Base-by-base conservation (phyloP, 2,113 vertebrate genomes). In the Ploceus nigricollis region DNA sequence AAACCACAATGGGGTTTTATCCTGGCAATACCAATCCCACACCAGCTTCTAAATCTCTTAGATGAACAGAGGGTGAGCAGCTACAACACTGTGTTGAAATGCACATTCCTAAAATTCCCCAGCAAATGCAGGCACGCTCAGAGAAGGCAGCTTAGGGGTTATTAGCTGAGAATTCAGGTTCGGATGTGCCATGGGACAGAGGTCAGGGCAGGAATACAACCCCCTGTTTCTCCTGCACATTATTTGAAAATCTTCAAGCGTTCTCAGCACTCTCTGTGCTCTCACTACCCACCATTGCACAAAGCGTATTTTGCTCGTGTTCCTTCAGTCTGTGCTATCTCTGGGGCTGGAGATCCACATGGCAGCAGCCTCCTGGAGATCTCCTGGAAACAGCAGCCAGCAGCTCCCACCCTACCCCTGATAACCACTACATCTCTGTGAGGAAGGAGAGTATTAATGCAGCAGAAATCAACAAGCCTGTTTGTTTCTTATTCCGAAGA, bases 101-200 rank as follows among this genome's bases (percentile, higher is more conserved):
- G 91, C 4, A 2, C 90, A 96, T 97, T 96, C 97, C 96, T 96
- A 75, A 77, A 94, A 97, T 90, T 91, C 92, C 94, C 79, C 54
- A 51, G 64, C 0, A 0, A 23, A 69, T 5, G 25, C 50, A 76
- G 82, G 35, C 77, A n/a, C 0, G 35, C 64, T 70, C 56, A 50
- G 92, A 57, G 85, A 37, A 82, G 82, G 71, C 58, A 2, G 87
- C 39, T 92, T 33, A 79, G 69, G 53, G 56, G 63, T 92, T 87
- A 80, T 61, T 88, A 88, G 68, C 94, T 66, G 42, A 70, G 71
- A 92, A 78, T 56, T 83, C 82, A 89, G 68, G 76, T 87, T 94
- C 76, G 81, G 51, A 81, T 82, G 71, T 70, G 54, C 58, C 48
- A 57, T 1, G 20, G 66, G 54, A 85, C 16, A 4, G 70, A 94